Evolutionary conservation across 2,797 vertebrate species (phyloP), one percentile per base, ranked within the genome.

Genomic region (Neoniphon sammara): DNA sequence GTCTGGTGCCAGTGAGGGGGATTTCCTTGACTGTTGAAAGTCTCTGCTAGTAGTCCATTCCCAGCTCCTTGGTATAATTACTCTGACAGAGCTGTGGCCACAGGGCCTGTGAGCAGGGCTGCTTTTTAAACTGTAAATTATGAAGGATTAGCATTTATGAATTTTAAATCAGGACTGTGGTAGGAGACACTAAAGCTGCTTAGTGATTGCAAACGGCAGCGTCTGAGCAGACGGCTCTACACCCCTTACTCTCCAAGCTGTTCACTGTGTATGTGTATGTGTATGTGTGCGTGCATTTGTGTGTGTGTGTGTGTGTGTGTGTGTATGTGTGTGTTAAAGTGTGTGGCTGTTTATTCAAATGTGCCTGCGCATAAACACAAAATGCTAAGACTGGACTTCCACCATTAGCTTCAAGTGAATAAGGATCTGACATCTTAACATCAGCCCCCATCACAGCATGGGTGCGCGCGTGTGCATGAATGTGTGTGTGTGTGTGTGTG

Each of bases 91-190:
- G 96, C 96, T 95, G 94, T 98, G 98, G 97, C 98, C 97, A 98
- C 95, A 95, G 97, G 98, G 97, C 96, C 96, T 96, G 96, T 94
- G 96, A 96, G 96, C 96, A 95, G 96, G 96, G 96, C 96, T 97
- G 97, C 96, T 97, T 98, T 97, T 98, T 98, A 99, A 99, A 98
- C 97, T 98, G 97, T 99, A 99, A 99, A 99, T 99, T 99, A 99
- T 98, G 97, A 98, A 97, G 97, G 98, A 99, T 99, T 99, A 99
- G 97, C 98, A 99, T 99, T 99, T 98, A 99, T 99, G 98, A 99
- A 99, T 99, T 99, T 99, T 98, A 99, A 98, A 99, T 98, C 96
- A 97, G 96, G 96, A 94, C 95, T 96, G 96, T 96, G 96, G 96
- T 97, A 96, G 97, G 96, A 98, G 97, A 97, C 96, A 95, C 96